Evolutionary conservation across 2,113 vertebrate genomes (phyloP).

Genomic region (Leptodactylus fuscus): DNA sequence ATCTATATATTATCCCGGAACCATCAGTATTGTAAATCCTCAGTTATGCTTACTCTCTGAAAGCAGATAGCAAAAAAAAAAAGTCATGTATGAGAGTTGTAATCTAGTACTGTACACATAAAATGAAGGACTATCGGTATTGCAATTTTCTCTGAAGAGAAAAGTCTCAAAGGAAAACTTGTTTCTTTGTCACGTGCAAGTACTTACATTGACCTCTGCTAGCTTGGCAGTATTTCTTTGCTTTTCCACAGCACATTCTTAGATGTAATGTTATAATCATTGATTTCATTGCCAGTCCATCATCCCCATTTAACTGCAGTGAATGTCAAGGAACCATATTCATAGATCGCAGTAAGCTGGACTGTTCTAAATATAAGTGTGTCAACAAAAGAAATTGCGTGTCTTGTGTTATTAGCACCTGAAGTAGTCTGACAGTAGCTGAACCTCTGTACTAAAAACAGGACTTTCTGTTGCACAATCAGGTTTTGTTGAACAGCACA

Average conservation of each 20-base stretch:
- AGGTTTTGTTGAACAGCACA: not conserved
- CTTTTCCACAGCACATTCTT: not conserved
- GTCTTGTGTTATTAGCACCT: not conserved
- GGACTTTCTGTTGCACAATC: too few species aligned
- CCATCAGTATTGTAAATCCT: too few species aligned
- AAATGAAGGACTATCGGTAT: not conserved
- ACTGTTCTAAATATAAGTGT: not conserved
- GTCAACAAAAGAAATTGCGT: not conserved
- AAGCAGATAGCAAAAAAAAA: too few species aligned
- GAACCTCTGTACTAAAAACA: not conserved
- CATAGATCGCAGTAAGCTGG: not conserved
- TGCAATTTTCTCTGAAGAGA: not conserved
- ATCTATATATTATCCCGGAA: too few species aligned
- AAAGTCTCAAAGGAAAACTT: not conserved
- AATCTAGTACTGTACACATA: too few species aligned
- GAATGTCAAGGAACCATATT: not conserved
- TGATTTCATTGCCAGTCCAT: not conserved
- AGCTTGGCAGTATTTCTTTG: not conserved
- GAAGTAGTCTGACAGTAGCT: not conserved
- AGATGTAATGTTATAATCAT: not conserved
- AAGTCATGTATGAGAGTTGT: too few species aligned
- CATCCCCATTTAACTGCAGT: not conserved
- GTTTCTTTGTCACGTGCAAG: not conserved
- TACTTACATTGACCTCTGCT: not conserved
- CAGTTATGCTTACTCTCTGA: too few species aligned